Conservation (phyloP, 1,140 invertebrate species). For the Megalopta genalis region DNA sequence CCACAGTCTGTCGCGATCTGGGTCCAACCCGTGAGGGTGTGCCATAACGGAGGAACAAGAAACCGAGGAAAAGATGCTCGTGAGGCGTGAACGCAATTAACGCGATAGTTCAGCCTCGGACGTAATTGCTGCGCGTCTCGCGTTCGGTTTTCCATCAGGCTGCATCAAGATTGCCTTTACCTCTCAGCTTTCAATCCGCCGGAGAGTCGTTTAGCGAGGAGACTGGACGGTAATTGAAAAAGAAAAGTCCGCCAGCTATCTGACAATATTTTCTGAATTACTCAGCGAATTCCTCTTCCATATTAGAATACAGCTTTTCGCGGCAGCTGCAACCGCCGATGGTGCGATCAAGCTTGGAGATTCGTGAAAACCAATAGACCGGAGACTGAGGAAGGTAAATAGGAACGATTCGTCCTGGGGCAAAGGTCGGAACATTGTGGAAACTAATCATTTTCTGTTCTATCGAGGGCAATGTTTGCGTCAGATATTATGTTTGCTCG, state of each 20-base stretch:
- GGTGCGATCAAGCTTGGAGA: too few species aligned
- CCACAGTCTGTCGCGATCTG: slow-evolving; percentile 9
- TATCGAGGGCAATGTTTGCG: too few species aligned
- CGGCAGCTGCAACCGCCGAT: too few species aligned
- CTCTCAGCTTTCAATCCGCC: slow-evolving; percentile 29
- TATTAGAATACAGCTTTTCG: background rate
- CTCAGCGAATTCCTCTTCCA: background rate
- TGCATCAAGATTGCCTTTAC: slow-evolving; percentile 9
- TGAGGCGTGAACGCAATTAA: slow-evolving; percentile 55
- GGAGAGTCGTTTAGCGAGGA: slow-evolving; percentile 11
- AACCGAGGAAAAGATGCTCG: slow-evolving; percentile 25
- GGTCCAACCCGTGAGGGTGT: slow-evolving; percentile 13
- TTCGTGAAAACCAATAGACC: too few species aligned
- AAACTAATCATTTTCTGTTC: too few species aligned
- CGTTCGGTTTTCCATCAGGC: slow-evolving; percentile 33
- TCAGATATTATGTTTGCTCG: too few species aligned
- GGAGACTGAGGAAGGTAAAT: too few species aligned
- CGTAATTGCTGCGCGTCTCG: slow-evolving; percentile 30
- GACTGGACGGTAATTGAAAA: slow-evolving; percentile 1
- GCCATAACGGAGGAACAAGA: slow-evolving; percentile 10
- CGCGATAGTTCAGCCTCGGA: slow-evolving; percentile 30
- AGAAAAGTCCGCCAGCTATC: background rate
- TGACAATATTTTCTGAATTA: background rate
- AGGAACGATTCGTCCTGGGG: too few species aligned
- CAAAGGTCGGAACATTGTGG: too few species aligned